Conservation (phyloP, 1,140 invertebrate species). For the Drosophila parvula region DNA sequence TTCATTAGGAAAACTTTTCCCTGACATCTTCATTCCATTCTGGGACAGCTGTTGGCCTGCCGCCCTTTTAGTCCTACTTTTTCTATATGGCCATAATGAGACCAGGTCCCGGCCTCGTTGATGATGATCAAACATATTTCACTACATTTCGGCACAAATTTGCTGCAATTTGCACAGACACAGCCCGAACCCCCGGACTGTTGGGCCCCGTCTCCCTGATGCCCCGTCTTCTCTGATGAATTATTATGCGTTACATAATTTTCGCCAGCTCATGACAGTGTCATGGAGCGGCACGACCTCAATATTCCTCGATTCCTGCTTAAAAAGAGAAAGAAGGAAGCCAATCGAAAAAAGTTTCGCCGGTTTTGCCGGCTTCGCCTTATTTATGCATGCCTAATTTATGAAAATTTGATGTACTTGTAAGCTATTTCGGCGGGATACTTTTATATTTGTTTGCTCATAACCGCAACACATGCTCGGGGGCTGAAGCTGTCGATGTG, state of each 20-base stretch:
- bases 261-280: constrained; percentile 78
- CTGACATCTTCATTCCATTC: constrained; percentile 36
- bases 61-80: constrained; percentile 37
- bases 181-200: constrained; percentile 8
- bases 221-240: constrained; percentile 68
- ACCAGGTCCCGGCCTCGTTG: constrained; percentile 27
- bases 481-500: constrained; percentile 42
- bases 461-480: constrained; percentile 76
- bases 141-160: constrained; percentile 67
- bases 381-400: constrained; percentile 83
- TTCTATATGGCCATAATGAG: constrained; percentile 39
- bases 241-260: constrained; percentile 81
- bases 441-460: constrained; percentile 82
- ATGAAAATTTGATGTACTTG: constrained; percentile 83
- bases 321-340: constrained; percentile 13
- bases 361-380: constrained; percentile 36
- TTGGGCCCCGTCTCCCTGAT: neutral
- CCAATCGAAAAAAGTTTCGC: constrained; percentile 60
- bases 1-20: constrained; percentile 47
- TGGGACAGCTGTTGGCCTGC: constrained; percentile 41
- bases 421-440: constrained; percentile 80
- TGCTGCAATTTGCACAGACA: constrained; percentile 74
- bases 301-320: constrained; percentile 17
- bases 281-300: constrained; percentile 27
- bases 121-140: constrained; percentile 77